phyloP scores from a whole-genome alignment of 2,797 vertebrate genomes.

The Ctenopoma multispine region DNA sequence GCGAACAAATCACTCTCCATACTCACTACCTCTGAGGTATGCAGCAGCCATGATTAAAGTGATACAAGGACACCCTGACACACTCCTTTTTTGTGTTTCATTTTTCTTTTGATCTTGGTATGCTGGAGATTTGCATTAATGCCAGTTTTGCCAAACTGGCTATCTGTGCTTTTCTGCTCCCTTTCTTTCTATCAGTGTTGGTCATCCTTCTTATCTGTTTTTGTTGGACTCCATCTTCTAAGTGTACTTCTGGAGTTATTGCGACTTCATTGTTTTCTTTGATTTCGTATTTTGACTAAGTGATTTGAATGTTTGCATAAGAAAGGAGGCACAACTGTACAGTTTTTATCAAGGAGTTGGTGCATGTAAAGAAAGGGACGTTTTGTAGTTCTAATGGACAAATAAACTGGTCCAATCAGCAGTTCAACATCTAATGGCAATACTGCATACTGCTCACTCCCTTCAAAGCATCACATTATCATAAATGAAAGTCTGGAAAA shows the following conservation, averaged over 20 bases:
- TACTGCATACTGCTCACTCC: no score
- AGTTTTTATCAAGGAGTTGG: not conserved
- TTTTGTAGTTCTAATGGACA: not conserved
- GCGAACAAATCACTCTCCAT: constrained; percentile 33
- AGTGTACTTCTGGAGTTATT: not conserved
- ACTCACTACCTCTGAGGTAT: constrained; percentile 55
- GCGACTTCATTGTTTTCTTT: constrained; percentile 11
- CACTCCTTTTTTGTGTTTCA: constrained; percentile 38
- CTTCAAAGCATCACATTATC: not conserved
- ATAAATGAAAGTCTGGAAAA: not conserved
- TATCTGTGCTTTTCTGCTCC: not conserved
- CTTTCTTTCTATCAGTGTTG: constrained; percentile 14
- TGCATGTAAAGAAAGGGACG: not conserved
- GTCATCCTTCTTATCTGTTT: constrained; percentile 36
- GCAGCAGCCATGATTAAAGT: constrained; percentile 49
- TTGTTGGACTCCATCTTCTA: constrained; percentile 24
- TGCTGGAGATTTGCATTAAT: constrained; percentile 38
- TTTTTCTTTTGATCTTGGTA: constrained; percentile 56
- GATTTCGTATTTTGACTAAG: constrained; percentile 20
- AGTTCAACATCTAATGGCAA: no score
- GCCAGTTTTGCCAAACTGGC: constrained; percentile 39
- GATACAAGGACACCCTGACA: constrained; percentile 53
- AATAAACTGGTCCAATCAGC: no score
- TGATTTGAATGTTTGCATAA: constrained; percentile 16
- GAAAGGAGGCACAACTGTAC: not conserved